phyloP scores from a whole-genome alignment of 2,797 vertebrate species.

The Coregonus sp. region DNA sequence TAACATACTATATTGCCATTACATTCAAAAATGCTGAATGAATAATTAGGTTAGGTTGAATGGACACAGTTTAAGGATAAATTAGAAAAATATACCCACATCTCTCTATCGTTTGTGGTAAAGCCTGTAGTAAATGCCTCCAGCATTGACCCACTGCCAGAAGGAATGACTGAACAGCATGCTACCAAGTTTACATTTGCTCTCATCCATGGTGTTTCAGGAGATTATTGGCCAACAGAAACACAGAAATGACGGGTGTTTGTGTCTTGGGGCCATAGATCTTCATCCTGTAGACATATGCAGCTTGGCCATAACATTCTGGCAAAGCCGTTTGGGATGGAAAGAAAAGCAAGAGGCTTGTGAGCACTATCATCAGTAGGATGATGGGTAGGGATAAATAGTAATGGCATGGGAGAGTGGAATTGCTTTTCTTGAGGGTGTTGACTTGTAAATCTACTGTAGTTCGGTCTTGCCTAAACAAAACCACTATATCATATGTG shows the following conservation, averaged over 20 bases:
- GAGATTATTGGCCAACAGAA: conserved; percentile 43
- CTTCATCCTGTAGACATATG: conserved; percentile 28
- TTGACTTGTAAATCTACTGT: no score
- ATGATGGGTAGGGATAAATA: not conserved
- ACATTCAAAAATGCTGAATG: not conserved
- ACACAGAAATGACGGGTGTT: conserved; percentile 28
- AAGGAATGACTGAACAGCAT: conserved; percentile 20
- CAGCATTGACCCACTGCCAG: not conserved
- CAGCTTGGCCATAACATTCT: conserved; percentile 28
- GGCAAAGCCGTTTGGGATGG: conserved; percentile 12
- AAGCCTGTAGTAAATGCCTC: not conserved
- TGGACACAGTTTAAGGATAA: not conserved
- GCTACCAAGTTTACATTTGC: conserved; percentile 23
- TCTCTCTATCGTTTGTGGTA: not conserved
- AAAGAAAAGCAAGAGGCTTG: conserved; percentile 31
- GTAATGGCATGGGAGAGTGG: not conserved
- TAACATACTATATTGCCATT: conserved; percentile 1
- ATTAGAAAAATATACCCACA: not conserved
- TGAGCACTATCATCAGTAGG: not conserved
- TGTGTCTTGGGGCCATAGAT: conserved; percentile 31
- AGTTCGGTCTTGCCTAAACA: no score
- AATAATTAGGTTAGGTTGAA: not conserved
- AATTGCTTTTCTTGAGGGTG: no score
- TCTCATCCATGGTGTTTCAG: conserved; percentile 31
- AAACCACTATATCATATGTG: no score